Base-by-base conservation (phyloP, 2,888 invertebrate species). In the Hemithea aestivaria region DNA sequence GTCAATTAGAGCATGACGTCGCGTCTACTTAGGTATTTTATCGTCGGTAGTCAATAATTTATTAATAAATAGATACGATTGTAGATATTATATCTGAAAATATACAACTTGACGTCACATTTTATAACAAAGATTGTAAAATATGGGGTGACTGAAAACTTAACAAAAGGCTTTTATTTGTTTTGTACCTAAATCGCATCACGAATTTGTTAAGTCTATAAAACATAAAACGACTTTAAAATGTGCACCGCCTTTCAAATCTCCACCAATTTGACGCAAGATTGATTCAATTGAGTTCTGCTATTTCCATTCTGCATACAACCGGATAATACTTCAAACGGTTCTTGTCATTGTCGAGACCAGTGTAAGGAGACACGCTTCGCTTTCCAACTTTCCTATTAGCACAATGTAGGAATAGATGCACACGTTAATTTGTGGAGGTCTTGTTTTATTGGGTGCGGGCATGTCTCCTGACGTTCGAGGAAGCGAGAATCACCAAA, bases 261-360 rank as follows among this genome's bases (percentile, higher is more conserved):
- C 68, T 72, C 60, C 62, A 56, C 67, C 75, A 78, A 80, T 83
- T 82, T 77, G 72, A 72, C 75, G 76, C 74, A 70, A 79, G 78
- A 83, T 84, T 83, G 80, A 84, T 73, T 76, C 79, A 69, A 81
- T 82, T 76, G 75, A 76, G 71, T 70, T 67, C 64, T 61, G 58
- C 65, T 67, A 65, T 75, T 77, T 67, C 71, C 63, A 75, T 76
- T 75, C 69, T 68, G 73, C 67, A 78, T 81, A 78, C 80, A 80
- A 73, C 79, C 71, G 67, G 70, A 73, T 78, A 78, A 82, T 78
- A 72, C 74, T 75, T 73, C 70, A 71, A 79, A 66, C 71, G 72
- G 70, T 68, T 73, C 58, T 61, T 53, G 51, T 61, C 61, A 51
- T 58, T 62, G 51, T 58, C 40, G 48, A 48, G 44, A 57, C 83